These are phyloP conservation scores for Plagiodera versicolora DNA, from an alignment of 2,888 invertebrate genomes.

Conservation along the genomic window DNA sequence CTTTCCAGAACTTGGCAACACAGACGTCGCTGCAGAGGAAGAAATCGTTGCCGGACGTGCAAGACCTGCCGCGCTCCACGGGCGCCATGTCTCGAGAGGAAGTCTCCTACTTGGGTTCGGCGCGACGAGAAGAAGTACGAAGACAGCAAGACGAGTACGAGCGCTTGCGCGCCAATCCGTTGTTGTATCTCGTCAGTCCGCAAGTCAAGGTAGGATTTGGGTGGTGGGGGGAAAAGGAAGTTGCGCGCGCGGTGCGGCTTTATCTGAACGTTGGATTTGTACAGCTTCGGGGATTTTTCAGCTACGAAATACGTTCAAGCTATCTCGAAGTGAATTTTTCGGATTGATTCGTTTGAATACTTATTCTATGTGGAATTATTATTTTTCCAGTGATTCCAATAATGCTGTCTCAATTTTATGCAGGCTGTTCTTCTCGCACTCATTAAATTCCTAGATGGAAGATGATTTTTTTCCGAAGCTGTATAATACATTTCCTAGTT, in stretches of 20 bases:
- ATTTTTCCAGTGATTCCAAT: no score
- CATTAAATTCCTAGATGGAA: no score
- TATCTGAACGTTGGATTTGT: no score
- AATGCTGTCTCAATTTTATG: no score
- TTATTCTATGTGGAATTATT: no score
- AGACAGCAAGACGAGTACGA: conserved; percentile 89
- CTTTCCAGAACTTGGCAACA: conserved; percentile 71
- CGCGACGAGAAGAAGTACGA: conserved; percentile 91
- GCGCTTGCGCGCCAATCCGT: conserved; percentile 89
- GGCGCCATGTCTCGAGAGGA: conserved; percentile 92
- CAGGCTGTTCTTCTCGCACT: no score
- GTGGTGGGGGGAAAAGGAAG: neutral
- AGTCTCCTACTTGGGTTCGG: conserved; percentile 90
- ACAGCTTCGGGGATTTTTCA: no score
- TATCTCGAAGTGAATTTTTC: no score
- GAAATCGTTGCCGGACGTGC: conserved; percentile 96
- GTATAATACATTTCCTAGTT: no score
- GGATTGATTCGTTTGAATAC: no score
- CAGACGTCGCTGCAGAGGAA: conserved; percentile 84
- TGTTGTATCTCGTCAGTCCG: conserved; percentile 95
- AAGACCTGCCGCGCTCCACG: conserved; percentile 76
- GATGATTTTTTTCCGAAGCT: no score
- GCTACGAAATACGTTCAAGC: no score
- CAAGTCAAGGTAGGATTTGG: conserved; percentile 95
- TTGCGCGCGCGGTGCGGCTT: neutral